Evolutionary conservation across 2,797 vertebrate genomes (phyloP), one percentile per base, ranked within the genome.

Genomic region (Cuculus canorus): DNA sequence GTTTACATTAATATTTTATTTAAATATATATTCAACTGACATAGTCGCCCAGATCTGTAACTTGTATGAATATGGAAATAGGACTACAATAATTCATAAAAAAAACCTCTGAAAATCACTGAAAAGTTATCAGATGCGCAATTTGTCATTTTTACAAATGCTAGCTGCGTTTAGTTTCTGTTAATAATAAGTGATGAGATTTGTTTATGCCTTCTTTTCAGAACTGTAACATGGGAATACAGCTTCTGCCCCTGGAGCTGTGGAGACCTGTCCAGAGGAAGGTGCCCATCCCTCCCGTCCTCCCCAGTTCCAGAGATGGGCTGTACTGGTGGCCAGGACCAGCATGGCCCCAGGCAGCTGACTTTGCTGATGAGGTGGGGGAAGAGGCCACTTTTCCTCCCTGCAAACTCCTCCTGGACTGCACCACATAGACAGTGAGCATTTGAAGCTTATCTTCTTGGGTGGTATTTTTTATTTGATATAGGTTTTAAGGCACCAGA

Each of bases 1-100:
- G 53, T 23, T 65, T 41, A 18, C 56, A 90, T 82, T 35, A 75
- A 76, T 83, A 87, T 82, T 95, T 52, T 48, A 93, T 90, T 85
- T 32, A 64, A 90, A 47, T 47, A 35, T 15, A 50, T 24, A 52
- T 54, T 72, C 75, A 48, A 27, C 24, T 77, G 68, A 56, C 35
- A 54, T 25, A 63, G 39, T 9, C 3, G 0, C 59, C 52, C 43
- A 28, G 53, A 24, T 80, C 71, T 77, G 70, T 35, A n/a, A 57
- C 60, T 64, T 32, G 48, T 10, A 27, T 32, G 50, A 53, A 28
- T n/a, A 30, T 82, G 92, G 75, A 84, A 82, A 66, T 45, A 68
- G 0, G 1, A 30, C 13, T 32, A 30, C 13, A 32, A 32, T 28
- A 17, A 59, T 39, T 57, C 59, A 3, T 35, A 11, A 22, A 27